Base-by-base conservation (phyloP, 2,797 vertebrate genomes). In the Poecilia gillii region DNA sequence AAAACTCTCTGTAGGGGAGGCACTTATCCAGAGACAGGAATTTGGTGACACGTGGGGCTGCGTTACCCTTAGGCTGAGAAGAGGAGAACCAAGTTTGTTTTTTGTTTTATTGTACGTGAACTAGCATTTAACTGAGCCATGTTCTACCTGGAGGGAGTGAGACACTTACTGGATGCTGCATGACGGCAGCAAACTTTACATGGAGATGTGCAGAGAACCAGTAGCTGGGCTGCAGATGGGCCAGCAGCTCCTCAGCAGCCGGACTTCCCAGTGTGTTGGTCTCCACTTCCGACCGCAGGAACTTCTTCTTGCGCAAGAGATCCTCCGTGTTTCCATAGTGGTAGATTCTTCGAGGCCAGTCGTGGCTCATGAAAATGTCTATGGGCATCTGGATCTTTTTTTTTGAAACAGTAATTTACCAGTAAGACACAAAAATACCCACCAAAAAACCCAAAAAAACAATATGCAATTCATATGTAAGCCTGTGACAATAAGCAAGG, bases 161-260 rank as follows among this genome's bases (percentile, higher is more conserved):
- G 23, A 28, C 36, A 1, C 53, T 94, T 80, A 99, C 98, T 95
- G 93, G 91, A 70, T 99, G 99, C 80, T 99, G 95, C 97, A 98
- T 97, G 20, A 98, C 86, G 25, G 99, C 98, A 77, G 99, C 98
- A 89, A 99, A 99, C 84, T 99, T 99, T 74, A 99, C 99, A 0
- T 99, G 99, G 25, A 99, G 96, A 76, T 99, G 98, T 4, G 99
- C 99, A 0, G 99, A 98, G 93, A 99, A 99, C 98, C 99, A 99
- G 88, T 97, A 99, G 23, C 90, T 92, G 14, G 99, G 99, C 86
- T 98, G 97, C 23, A 99, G 94, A 87, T 99, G 96, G 59, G 96
- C 92, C 13, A 99, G 92, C 4, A 99, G 97, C 87, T 99, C 98
- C 0, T 96, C 97, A 0, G 98, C 97, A 5, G 98, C 96, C 2